phyloP scores from a whole-genome alignment of 2,888 invertebrate species.

The Silvanus unidentatus region DNA sequence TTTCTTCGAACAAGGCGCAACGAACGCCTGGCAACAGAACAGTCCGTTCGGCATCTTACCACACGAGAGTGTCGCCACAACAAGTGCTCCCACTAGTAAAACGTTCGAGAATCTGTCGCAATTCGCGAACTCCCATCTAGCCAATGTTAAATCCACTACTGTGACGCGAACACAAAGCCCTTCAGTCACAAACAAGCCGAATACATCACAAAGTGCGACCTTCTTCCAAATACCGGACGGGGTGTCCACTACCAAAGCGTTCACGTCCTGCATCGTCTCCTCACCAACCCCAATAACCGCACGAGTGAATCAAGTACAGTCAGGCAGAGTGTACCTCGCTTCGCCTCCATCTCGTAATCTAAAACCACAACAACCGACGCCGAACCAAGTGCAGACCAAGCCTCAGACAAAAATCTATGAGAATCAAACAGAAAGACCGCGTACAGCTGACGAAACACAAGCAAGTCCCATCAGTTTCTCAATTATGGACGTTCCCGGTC shows the following conservation, averaged over 20 bases:
- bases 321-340: constrained; percentile 47
- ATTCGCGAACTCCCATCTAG: constrained; percentile 56
- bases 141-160: constrained; percentile 42
- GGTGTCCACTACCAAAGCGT: constrained; percentile 35
- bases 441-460: constrained; percentile 51
- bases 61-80: constrained; percentile 68
- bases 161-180: constrained; percentile 51
- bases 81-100: constrained; percentile 46
- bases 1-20: constrained; percentile 63
- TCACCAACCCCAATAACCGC: constrained; percentile 51
- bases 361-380: constrained; percentile 31
- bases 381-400: constrained; percentile 62
- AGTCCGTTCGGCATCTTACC: constrained; percentile 74
- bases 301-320: constrained; percentile 56
- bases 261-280: constrained; percentile 63
- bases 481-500: constrained; percentile 64
- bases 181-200: constrained; percentile 33
- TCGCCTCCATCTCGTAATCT: constrained; percentile 35
- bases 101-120: constrained; percentile 66
- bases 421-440: constrained; percentile 40
- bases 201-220: constrained; percentile 28
- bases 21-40: constrained; percentile 70
- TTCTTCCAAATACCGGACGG: constrained; percentile 44
- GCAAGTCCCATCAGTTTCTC: constrained; percentile 73
- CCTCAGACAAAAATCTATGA: constrained; percentile 75